These are phyloP conservation scores for Osedax fenrisi DNA, from an alignment of 2,888 invertebrate species.

Conservation along the genomic window DNA sequence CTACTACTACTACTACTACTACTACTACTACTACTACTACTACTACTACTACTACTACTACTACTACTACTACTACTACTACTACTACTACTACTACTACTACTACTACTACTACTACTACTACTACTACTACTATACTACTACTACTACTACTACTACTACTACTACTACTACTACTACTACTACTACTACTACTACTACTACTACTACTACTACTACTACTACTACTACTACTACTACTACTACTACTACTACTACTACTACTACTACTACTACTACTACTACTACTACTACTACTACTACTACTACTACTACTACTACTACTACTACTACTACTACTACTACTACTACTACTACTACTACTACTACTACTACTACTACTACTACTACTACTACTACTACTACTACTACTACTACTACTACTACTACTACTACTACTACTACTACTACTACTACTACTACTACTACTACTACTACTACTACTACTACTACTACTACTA, in stretches of 20 bases:
- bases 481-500: not conserved
- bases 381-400: not conserved
- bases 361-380: not conserved
- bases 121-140: no score
- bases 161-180: not conserved
- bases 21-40: not conserved
- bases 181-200: not conserved
- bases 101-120: not conserved
- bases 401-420: not conserved
- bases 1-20: not conserved
- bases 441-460: not conserved
- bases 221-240: not conserved
- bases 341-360: not conserved
- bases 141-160: no score
- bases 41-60: not conserved
- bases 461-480: not conserved
- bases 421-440: conserved; percentile 2
- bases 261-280: not conserved
- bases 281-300: not conserved
- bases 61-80: not conserved
- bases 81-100: not conserved
- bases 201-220: not conserved
- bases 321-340: conserved; percentile 2
- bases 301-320: not conserved
- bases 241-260: not conserved